These are phyloP conservation scores for Gallirallus australis DNA, from an alignment of 2,797 vertebrate species.

Conservation along the genomic window DNA sequence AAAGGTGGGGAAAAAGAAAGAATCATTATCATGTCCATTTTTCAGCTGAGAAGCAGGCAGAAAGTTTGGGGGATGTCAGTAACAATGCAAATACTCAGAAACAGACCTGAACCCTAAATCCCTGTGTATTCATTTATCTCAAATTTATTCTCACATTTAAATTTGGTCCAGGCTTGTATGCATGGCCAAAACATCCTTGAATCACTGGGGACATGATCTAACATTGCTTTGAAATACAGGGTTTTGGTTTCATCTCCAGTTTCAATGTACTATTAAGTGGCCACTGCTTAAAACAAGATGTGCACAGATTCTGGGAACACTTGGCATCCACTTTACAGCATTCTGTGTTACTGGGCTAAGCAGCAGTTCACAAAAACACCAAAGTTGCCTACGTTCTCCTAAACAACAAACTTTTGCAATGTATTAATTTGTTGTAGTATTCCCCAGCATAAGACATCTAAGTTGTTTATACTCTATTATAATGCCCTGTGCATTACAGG, in stretches of 20 bases:
- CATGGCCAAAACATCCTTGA: not conserved
- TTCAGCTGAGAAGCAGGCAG: not conserved
- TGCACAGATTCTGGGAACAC: not conserved
- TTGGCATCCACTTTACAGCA: not conserved
- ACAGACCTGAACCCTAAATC: not conserved
- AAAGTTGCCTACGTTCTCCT: not conserved
- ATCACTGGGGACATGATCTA: not conserved
- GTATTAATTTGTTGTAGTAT: constrained; percentile 13
- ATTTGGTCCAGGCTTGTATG: not conserved
- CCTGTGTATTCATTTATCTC: not conserved
- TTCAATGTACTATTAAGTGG: not conserved
- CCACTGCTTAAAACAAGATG: not conserved
- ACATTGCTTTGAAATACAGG: not conserved
- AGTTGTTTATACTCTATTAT: constrained; percentile 6
- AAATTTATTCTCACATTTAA: not conserved
- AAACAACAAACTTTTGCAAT: not conserved
- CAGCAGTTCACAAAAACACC: not conserved
- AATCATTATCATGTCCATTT: not conserved
- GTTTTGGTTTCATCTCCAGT: not conserved
- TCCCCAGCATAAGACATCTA: not conserved
- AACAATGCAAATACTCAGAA: not conserved
- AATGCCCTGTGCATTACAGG: constrained; percentile 4
- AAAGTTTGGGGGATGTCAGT: not conserved
- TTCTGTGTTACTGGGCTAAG: not conserved
- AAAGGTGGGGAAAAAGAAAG: not conserved